Evolutionary conservation across 1,140 invertebrate species (phyloP), one percentile per base, ranked within the genome.

Genomic region (Probaryconus sp.): DNA sequence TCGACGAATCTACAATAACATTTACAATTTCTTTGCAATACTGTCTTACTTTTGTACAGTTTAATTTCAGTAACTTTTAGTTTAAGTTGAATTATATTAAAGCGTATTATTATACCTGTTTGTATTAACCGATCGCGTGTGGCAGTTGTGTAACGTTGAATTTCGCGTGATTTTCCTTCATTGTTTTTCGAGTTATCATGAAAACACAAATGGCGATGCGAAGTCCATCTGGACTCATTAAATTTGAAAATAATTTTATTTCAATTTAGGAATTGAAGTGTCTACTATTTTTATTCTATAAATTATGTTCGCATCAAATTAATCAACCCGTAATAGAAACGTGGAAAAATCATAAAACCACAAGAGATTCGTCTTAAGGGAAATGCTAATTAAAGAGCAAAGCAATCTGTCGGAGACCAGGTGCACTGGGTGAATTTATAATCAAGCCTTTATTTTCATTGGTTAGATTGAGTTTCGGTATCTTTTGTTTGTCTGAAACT

Each of bases 351-450:
- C 10, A 30, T 30, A 2, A 3, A 5, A 3, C n/a, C 17, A 31
- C 7, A 21, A 9, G 16, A 17, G 7, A 18, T 47, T 26, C 42
- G 31, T 20, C 18, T 33, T 11, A 35, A 40, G 21, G 47, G 51
- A 43, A 17, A 10, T 20, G 20, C 21, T 78, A 79, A 81, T 81
- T 80, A 80, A 80, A 65, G 55, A n/a, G n/a, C 61, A 42, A 74
- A 77, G 35, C 50, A 17, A 56, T 76, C 64, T 65, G 53, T 35
- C 9, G 43, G 63, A 70, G 48, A 61, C 48, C 65, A 77, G 74
- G 65, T 78, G 74, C 60, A 72, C 31, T 18, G 35, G 11, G 35
- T 40, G 51, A 51, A 78, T 77, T 80, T 74, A 78, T 30, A 45
- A 53, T 28, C 18, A 18, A 26, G 30, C 10, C 17, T 11, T 56